phyloP scores from a whole-genome alignment of 2,797 vertebrate genomes.

The Pangasius mekongensis region DNA sequence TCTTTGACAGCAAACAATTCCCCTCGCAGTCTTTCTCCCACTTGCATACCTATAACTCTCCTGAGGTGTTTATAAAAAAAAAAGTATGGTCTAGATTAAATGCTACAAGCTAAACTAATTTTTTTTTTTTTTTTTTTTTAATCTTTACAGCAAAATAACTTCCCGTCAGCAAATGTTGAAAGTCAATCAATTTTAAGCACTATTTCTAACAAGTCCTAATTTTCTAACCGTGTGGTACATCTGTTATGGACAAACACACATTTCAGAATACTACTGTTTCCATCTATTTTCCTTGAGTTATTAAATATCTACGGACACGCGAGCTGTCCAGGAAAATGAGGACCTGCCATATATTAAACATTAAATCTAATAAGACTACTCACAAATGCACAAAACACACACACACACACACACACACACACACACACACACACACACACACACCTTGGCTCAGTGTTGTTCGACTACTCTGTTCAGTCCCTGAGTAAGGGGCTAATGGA shows the following conservation, averaged over 20 bases:
- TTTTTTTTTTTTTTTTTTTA: conserved; percentile 54
- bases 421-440: conserved; percentile 19
- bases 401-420: conserved; percentile 15
- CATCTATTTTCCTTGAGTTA: not conserved
- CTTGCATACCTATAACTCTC: conserved; percentile 32
- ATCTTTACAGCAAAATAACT: conserved; percentile 30
- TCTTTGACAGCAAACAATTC: not conserved
- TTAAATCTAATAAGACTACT: conserved; percentile 35
- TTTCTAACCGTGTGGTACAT: conserved; percentile 11
- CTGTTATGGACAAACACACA: not conserved
- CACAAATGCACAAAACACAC: not conserved
- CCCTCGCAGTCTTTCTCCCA: not conserved
- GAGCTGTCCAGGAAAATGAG: conserved; percentile 8
- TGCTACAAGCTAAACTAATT: conserved; percentile 43
- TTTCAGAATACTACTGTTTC: not conserved
- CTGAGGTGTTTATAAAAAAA: conserved; percentile 37
- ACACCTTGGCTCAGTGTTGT: conserved; percentile 58
- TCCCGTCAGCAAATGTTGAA: not conserved
- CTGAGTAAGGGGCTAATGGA: conserved; percentile 60
- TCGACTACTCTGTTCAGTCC: conserved; percentile 62
- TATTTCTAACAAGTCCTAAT: not conserved
- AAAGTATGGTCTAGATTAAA: conserved; percentile 15
- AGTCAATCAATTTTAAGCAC: not conserved
- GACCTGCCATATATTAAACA: conserved; percentile 19
- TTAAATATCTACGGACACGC: conserved; percentile 9